Evolutionary conservation across 2,888 invertebrate genomes (phyloP), one percentile per base, ranked within the genome.

Genomic region (Tachina grossa): DNA sequence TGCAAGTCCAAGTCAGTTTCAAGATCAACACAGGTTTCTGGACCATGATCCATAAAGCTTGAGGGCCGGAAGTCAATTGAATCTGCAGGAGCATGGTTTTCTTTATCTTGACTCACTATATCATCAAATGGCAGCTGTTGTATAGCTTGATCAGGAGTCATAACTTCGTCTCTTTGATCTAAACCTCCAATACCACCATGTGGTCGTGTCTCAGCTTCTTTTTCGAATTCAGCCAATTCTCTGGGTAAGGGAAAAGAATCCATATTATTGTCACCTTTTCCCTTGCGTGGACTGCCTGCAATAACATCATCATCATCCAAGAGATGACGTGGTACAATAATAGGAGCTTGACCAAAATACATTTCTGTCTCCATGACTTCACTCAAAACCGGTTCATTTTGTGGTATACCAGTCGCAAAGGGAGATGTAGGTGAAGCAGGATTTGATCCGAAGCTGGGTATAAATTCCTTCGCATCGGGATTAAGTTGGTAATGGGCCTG

Each of bases 381-480:
- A 14, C 66, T 65, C 22, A 88, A 81, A 9, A 84, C 77, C 0
- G 41, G 77, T 31, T 87, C 84, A 45, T 39, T 63, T 53, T 74
- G 41, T 16, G n/a, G 22, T 1, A 45, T 31, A 0, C 49, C 76
- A 47, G 66, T 51, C 31, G 77, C 57, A 75, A 71, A 76, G 5
- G 81, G 84, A n/a, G 76, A 74, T 19, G 79, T 83, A 0, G 95
- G 94, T 9, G 95, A 94, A 8, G 94, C 93, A 9, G 97, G 97
- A 71, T 89, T 90, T 2, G 91, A 90, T 0, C 90, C 90, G 84
- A 89, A 90, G 16, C 87, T 88, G 4, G 92, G 92, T 82, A 97
- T 94, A 92, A 97, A 97, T 93, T 96, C 97, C n/a, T 96, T 96
- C 19, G 97, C 97, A 89, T 97, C 95, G 0, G 97, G 97, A 93